Evolutionary conservation across 2,888 invertebrate genomes (phyloP).

Genomic region (Cylindroiulus punctatus): DNA sequence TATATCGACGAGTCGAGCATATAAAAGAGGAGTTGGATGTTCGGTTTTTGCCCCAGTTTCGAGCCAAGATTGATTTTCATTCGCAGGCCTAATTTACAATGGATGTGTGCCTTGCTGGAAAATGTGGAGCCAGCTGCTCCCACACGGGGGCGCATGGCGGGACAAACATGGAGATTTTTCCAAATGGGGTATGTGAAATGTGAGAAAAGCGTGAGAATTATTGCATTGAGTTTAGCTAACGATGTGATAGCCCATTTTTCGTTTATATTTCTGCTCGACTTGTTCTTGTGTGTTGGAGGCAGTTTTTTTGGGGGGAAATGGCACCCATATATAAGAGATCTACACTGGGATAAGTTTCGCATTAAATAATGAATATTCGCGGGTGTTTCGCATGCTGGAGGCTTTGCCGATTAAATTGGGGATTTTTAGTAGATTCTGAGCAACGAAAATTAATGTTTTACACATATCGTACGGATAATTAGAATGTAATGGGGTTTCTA

Average conservation of each 20-base stretch:
- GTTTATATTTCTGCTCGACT: slow-evolving; percentile 32
- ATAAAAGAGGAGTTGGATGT: background rate
- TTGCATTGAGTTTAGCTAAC: slow-evolving; percentile 50
- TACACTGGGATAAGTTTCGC: background rate
- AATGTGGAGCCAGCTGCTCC: slow-evolving; percentile 42
- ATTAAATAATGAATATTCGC: background rate
- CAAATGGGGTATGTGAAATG: slow-evolving; percentile 1
- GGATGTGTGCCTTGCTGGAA: slow-evolving; percentile 20
- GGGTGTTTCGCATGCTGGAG: background rate
- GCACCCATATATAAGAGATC: background rate
- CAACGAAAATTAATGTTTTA: background rate
- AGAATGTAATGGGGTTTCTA: background rate
- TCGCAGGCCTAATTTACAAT: slow-evolving; percentile 33
- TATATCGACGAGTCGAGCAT: background rate
- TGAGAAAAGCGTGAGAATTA: slow-evolving; percentile 44
- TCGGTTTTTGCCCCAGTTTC: slow-evolving; percentile 5
- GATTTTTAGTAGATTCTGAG: background rate
- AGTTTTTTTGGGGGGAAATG: background rate
- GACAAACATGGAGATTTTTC: slow-evolving; percentile 1
- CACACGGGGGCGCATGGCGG: slow-evolving; percentile 24
- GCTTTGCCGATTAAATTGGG: background rate
- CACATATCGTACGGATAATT: background rate
- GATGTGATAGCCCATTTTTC: slow-evolving; percentile 52
- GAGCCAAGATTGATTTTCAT: slow-evolving; percentile 23
- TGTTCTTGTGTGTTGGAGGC: background rate